Evolutionary conservation across 1,140 invertebrate species (phyloP), one percentile per base, ranked within the genome.

Genomic region (Zaprionus ghesquierei): DNA sequence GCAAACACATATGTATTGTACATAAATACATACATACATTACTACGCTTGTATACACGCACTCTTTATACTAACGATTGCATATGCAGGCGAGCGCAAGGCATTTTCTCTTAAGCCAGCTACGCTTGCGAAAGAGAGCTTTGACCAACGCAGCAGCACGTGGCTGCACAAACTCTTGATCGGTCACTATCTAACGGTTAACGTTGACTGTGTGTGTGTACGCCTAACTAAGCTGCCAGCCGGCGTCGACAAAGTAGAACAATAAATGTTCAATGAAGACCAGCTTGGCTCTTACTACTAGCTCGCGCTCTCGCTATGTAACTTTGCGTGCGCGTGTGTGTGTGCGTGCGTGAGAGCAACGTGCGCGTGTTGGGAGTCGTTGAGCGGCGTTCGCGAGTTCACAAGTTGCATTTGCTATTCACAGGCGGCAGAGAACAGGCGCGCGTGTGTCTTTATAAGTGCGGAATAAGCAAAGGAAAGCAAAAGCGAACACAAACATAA

Each of bases 331-430:
- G 8, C 13, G 25, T 41, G 5, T 10, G 31, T 22, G 18, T 25
- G 13, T 33, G 38, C 22, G 15, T 27, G 33, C 13, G 38, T 15
- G 27, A 50, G 12, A 64, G 49, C 4, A 18, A 41, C 10, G 22
- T 41, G 8, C n/a, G 31, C 25, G 44, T 66, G 18, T 8, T 12
- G 23, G 31, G 31, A 20, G 31, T 12, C 15, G 20, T 49, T 46
- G 44, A 54, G 49, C 66, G 25, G 41, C 65, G 27, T 73, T 35
- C 58, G n/a, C 62, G 29, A 76, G 73, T 71, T 61, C 66, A 31
- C 41, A 53, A 61, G n/a, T 63, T 65, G 38, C 64, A 72, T 81
- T 79, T 63, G 55, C 68, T 54, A 73, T 82, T 78, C 74, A 41
- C 58, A 55, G 56, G 51, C 51, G 33, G 27, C 15, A 25, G 33